Percentiles rank a stretch among this genome's conserved stretches.
Conservation (phyloP, 2,888 invertebrate species). For the Serripes groenlandicus region DNA sequence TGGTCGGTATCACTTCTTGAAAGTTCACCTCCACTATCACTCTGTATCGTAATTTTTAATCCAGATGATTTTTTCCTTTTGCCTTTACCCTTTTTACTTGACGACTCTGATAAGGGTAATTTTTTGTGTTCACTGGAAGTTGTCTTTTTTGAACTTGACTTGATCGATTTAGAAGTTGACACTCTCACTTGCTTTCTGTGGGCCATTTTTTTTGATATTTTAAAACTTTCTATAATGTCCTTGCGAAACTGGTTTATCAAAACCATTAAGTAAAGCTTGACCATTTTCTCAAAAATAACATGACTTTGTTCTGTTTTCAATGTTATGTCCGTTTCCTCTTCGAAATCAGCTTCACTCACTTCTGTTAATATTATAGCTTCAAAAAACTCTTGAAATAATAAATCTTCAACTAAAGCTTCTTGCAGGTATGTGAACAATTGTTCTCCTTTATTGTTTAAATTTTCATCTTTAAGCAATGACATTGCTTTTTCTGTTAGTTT, state of each 20-base stretch:
- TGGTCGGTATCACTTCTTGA: too few relatives aligned
- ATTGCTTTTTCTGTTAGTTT: conserved; percentile 39
- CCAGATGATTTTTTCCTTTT: too few relatives aligned
- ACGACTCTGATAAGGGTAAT: too few relatives aligned
- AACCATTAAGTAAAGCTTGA: conserved; percentile 33
- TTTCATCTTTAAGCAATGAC: conserved; percentile 26
- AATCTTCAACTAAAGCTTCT: too few relatives aligned
- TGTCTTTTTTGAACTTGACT: too few relatives aligned
- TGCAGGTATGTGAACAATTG: too few relatives aligned
- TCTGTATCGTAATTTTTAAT: too few relatives aligned
- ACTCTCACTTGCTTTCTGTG: conserved; percentile 44
- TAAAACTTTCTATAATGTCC: conserved; percentile 28
- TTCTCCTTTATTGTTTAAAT: conserved; percentile 43
- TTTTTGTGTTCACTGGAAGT: too few relatives aligned
- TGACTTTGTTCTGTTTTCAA: too few relatives aligned
- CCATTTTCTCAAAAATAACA: conserved; percentile 30
- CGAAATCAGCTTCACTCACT: neutral
- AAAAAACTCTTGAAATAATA: conserved; percentile 24
- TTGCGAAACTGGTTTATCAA: conserved; percentile 47
- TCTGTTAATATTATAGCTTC: conserved; percentile 19
- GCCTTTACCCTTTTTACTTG: too few relatives aligned
- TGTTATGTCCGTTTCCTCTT: neutral
- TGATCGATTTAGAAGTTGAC: too few relatives aligned
- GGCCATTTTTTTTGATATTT: conserved; percentile 41
- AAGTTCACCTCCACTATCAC: too few relatives aligned